A percentile compares a stretch with the other conserved stretches of the same genome.
phyloP scores from a whole-genome alignment of 1,140 invertebrate species.

The Araneus ventricosus region DNA sequence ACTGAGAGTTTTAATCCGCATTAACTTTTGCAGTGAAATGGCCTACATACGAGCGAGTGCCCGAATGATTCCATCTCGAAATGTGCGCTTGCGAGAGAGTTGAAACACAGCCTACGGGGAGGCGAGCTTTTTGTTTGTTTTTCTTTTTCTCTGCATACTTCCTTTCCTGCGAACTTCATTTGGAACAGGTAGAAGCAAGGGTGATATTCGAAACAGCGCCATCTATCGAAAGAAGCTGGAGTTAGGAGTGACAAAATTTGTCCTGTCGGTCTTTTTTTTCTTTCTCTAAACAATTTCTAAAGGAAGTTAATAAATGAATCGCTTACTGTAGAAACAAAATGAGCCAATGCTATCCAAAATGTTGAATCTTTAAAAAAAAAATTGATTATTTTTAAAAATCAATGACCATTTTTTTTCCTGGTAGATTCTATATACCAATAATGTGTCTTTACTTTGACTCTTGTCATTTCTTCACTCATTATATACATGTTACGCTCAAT shows the following conservation, averaged over 20 bases:
- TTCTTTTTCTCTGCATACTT: background rate
- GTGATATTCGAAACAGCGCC: background rate
- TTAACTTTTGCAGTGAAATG: background rate
- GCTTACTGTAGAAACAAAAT: too few relatives aligned
- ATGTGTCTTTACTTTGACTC: too few relatives aligned
- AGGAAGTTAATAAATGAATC: too few relatives aligned
- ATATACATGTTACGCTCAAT: too few relatives aligned
- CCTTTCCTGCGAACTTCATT: background rate
- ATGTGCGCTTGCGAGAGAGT: background rate
- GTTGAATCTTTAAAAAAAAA: too few relatives aligned
- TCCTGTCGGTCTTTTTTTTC: too few relatives aligned
- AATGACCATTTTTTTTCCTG: too few relatives aligned
- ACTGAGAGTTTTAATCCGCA: background rate
- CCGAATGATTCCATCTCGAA: background rate
- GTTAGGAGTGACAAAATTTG: background rate
- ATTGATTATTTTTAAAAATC: too few relatives aligned
- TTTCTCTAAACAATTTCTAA: too few relatives aligned
- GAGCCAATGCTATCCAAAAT: too few relatives aligned
- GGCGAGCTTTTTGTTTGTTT: background rate
- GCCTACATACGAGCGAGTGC: background rate
- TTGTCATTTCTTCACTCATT: too few relatives aligned
- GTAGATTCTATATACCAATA: too few relatives aligned
- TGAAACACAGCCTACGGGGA: background rate
- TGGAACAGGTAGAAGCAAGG: slow-evolving; percentile 4
- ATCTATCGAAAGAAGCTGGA: background rate